These are phyloP conservation scores for Leptobrachium ailaonicum DNA, from an alignment of 2,113 vertebrate species.

Conservation along the genomic window DNA sequence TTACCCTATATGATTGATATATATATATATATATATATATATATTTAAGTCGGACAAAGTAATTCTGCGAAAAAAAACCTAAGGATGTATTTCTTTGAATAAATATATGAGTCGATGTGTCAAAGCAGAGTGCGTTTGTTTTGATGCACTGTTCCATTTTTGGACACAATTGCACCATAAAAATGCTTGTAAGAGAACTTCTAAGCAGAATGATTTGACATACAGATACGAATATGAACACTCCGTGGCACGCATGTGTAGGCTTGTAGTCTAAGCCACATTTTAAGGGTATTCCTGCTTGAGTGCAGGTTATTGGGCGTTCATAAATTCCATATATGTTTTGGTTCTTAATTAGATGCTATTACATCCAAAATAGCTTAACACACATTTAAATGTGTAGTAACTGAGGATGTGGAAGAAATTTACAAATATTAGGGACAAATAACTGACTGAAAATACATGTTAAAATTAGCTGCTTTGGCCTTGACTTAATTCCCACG, in stretches of 20 bases:
- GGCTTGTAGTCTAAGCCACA: neutral
- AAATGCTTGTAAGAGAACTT: neutral
- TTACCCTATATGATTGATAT: too few relatives aligned
- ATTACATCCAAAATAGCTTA: too few relatives aligned
- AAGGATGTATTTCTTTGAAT: conserved; percentile 20
- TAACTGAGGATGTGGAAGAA: too few relatives aligned
- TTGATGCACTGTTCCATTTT: conserved; percentile 3
- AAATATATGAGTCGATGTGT: conserved; percentile 16
- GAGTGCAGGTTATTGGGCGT: neutral
- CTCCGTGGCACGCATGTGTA: neutral
- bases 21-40: conserved; percentile 9
- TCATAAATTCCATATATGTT: too few relatives aligned
- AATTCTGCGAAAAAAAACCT: neutral
- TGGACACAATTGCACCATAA: neutral
- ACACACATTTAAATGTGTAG: too few relatives aligned
- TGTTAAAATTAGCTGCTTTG: too few relatives aligned
- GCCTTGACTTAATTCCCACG: too few relatives aligned
- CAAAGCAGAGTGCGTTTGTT: conserved; percentile 1
- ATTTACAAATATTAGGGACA: too few relatives aligned
- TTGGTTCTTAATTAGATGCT: too few relatives aligned
- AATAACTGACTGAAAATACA: too few relatives aligned
- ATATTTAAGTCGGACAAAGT: conserved; percentile 6
- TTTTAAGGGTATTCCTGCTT: neutral
- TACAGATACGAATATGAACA: neutral
- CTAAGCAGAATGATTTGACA: neutral